A percentile compares a stretch with the other conserved stretches of the same genome.
Evolutionary conservation across 2,113 vertebrate genomes (phyloP).

Genomic region (Pangasianodon gigas): DNA sequence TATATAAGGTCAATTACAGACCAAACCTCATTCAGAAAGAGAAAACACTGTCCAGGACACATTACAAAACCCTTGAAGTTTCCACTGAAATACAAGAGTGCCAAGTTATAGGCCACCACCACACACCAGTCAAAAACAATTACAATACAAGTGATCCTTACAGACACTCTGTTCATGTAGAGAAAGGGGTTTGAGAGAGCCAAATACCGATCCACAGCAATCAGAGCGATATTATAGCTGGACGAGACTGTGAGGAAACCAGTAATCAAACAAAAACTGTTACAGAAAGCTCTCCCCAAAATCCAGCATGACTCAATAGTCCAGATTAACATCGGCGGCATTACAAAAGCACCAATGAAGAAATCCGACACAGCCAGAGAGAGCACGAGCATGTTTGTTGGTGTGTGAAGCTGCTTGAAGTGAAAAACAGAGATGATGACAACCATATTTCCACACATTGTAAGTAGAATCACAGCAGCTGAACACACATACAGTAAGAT

Average conservation of each 20-base stretch:
- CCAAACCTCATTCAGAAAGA: neutral
- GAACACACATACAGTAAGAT: slow-evolving; percentile 33
- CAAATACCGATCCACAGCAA: slow-evolving; percentile 40
- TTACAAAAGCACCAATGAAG: neutral
- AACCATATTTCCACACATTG: neutral
- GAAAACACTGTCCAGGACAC: neutral
- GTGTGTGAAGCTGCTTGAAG: neutral
- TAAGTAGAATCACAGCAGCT: slow-evolving; percentile 49
- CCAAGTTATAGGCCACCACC: slow-evolving; percentile 10
- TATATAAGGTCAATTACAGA: neutral
- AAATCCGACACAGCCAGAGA: slow-evolving; percentile 45
- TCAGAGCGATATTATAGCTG: slow-evolving; percentile 33
- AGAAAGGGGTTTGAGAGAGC: slow-evolving; percentile 44
- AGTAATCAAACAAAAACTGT: neutral
- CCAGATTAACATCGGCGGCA: neutral
- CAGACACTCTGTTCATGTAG: slow-evolving; percentile 37
- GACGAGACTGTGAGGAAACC: neutral
- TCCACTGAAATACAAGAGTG: slow-evolving; percentile 18
- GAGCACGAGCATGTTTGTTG: slow-evolving; percentile 45
- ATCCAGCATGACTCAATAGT: neutral
- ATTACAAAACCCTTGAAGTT: neutral
- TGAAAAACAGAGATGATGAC: neutral
- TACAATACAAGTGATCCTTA: neutral
- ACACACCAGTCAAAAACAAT: neutral
- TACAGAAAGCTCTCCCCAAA: slow-evolving; percentile 23